Base-by-base conservation (phyloP, 2,113 vertebrate species). In the Perca schrenkii region DNA sequence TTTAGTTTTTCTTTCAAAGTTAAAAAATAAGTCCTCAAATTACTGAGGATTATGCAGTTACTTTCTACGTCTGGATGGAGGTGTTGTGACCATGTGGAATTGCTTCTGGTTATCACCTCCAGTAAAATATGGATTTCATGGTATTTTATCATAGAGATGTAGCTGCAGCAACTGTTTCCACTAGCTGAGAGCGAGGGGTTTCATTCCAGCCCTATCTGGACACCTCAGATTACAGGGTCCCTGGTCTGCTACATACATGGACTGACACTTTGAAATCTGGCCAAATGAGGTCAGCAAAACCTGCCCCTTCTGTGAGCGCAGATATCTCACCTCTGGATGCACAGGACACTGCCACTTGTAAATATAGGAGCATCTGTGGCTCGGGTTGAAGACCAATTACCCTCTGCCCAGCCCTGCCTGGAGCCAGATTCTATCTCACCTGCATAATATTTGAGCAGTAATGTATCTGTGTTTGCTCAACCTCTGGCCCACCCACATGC, bases 391-490 rank as follows among this genome's bases (percentile, higher is more conserved):
- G 61, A 77, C 74, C 88, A 83, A 72, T 92, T 76, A 77, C 80
- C 79, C 57, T 75, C 56, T 28, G 70, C 70, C 63, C 84, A 80
- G 74, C 81, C 28, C 28, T 28, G 28, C 28, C 31, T 25, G 81
- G 68, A 70, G 36, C 66, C 77, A 25, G 62, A 66, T 58, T 66
- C 77, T 21, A 61, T 60, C 61, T 70, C 25, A 31, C 80, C 77
- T 85, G 63, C 71, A 73, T 74, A 66, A 80, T 89, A 86, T 92
- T 89, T 85, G 46, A 86, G 78, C 83, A 67, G 86, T 91, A 90
- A 91, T 81, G 57, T 77, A 83, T 86, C 77, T 50, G 56, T 84
- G 86, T 90, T 89, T 79, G 46, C 49, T 83, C 66, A 61, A 72
- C 82, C 84, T 70, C 60, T 25, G 74, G 80, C 68, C 88, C 86